Evolutionary conservation across 1,140 invertebrate genomes (phyloP).

Genomic region (Scaptomyza pallida): DNA sequence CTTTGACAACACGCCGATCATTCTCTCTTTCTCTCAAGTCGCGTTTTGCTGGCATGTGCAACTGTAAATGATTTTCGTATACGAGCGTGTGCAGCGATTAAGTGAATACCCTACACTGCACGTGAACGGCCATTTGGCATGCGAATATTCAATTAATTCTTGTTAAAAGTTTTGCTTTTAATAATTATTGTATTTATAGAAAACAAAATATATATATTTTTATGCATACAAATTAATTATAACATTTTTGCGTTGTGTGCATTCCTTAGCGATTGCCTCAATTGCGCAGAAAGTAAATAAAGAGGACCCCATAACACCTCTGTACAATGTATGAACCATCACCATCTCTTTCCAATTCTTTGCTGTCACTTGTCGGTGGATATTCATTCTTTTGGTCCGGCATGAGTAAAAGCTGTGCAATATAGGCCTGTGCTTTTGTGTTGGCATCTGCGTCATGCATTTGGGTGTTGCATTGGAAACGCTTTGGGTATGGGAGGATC

Average conservation of each 20-base stretch:
- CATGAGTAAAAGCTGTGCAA: slow-evolving; percentile 21
- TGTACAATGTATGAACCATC: neutral
- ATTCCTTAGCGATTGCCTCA: slow-evolving; percentile 17
- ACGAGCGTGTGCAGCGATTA: slow-evolving; percentile 38
- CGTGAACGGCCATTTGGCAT: slow-evolving; percentile 59
- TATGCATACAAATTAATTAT: neutral
- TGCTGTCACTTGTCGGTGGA: neutral
- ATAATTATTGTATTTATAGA: neutral
- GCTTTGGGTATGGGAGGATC: slow-evolving; percentile 10
- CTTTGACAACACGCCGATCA: neutral
- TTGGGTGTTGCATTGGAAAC: slow-evolving; percentile 52
- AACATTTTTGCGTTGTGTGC: slow-evolving; percentile 36
- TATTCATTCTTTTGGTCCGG: neutral
- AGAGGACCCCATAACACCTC: too few species aligned
- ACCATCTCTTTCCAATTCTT: neutral
- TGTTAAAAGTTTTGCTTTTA: neutral
- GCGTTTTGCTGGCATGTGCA: slow-evolving; percentile 44
- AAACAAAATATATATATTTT: neutral
- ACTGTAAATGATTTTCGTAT: slow-evolving; percentile 40
- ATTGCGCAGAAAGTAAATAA: slow-evolving; percentile 28
- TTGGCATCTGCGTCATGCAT: slow-evolving; percentile 76
- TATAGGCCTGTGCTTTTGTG: slow-evolving; percentile 30
- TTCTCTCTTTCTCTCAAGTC: slow-evolving; percentile 28
- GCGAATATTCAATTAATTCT: slow-evolving; percentile 62
- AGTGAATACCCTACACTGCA: slow-evolving; percentile 44